Evolutionary conservation across 2,113 vertebrate genomes (phyloP).

Genomic region (Dipodomys ordii): DNA sequence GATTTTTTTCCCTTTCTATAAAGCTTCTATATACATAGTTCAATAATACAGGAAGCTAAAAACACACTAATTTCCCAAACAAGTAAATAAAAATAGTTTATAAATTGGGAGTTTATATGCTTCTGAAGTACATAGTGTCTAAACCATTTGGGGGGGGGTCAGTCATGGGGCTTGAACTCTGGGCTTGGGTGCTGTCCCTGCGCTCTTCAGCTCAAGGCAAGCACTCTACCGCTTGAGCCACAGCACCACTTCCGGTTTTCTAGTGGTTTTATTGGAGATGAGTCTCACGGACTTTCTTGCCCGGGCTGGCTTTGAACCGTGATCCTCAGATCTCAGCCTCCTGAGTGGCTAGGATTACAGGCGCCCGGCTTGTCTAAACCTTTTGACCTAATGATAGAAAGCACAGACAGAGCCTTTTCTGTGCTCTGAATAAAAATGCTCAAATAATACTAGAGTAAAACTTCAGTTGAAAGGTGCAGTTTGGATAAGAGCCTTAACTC

Average conservation of each 20-base stretch:
- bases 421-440: constrained; percentile 34
- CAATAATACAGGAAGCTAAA: constrained; percentile 17
- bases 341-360: no score
- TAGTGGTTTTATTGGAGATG: no score
- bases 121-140: constrained; percentile 31
- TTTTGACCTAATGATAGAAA: constrained; percentile 1
- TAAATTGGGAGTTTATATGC: constrained; percentile 34
- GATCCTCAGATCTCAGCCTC: no score
- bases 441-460: constrained; percentile 36
- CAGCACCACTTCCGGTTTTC: no score
- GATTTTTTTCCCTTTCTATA: neutral
- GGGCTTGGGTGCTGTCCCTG: no score
- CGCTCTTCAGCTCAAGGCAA: no score
- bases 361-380: neutral
- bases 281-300: no score
- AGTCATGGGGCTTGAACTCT: no score
- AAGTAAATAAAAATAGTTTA: constrained; percentile 39
- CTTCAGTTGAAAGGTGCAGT: constrained; percentile 37
- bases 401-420: constrained; percentile 16
- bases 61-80: neutral
- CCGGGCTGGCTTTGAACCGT: no score
- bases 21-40: neutral
- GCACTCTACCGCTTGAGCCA: no score
- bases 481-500: constrained; percentile 36
- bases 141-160: neutral